These are phyloP conservation scores for Pseudopodoces humilis DNA, from an alignment of 2,113 vertebrate species.

Conservation along the genomic window DNA sequence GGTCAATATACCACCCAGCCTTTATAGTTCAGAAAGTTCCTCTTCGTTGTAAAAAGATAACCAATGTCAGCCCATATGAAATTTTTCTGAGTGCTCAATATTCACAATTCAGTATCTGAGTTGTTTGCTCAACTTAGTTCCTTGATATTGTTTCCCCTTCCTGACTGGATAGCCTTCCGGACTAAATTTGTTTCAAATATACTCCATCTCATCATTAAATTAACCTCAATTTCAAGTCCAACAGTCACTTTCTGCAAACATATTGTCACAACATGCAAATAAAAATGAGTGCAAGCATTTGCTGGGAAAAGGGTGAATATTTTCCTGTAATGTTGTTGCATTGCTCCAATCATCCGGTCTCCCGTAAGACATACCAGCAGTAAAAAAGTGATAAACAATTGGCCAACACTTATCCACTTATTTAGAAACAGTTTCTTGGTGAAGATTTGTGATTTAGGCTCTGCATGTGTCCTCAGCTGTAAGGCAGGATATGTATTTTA, in stretches of 20 bases:
- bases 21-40: not conserved
- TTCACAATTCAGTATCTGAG: not conserved
- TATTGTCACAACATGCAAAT: not conserved
- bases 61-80: not conserved
- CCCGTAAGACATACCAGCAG: not conserved
- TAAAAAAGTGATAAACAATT: conserved; percentile 21
- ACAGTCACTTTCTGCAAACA: not conserved
- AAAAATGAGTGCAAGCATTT: conserved; percentile 29
- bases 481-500: not conserved
- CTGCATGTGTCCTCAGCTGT: not conserved
- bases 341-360: not conserved
- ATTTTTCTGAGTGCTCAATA: not conserved
- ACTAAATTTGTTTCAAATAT: not conserved
- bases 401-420: not conserved
- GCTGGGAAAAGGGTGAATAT: not conserved
- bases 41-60: not conserved
- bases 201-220: not conserved
- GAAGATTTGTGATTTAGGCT: not conserved
- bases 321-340: not conserved
- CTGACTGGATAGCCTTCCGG: not conserved
- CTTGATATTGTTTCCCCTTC: not conserved
- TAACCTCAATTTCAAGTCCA: not conserved
- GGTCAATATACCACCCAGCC: not conserved
- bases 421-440: not conserved
- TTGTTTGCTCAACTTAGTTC: not conserved